Evolutionary conservation across 2,797 vertebrate species (phyloP).

Genomic region (Notamacropus eugenii): DNA sequence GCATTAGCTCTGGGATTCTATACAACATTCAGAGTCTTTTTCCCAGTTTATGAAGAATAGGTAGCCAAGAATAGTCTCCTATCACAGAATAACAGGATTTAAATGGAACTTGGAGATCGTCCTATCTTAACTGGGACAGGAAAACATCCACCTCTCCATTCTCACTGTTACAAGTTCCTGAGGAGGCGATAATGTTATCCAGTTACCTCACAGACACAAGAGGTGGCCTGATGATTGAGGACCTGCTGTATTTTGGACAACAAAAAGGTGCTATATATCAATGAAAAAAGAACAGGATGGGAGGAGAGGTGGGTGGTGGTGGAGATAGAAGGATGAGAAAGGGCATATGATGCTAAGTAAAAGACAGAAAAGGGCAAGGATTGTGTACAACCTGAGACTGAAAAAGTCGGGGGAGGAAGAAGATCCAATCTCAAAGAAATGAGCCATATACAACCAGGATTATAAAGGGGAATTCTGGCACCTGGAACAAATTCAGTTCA

Average conservation of each 20-base stretch:
- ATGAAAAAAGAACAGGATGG: constrained; percentile 17
- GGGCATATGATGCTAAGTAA: background rate
- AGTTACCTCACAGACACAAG: constrained; percentile 49
- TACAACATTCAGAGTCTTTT: background rate
- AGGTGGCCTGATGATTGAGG: background rate
- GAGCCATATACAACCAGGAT: background rate
- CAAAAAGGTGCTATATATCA: background rate
- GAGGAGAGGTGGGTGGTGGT: background rate
- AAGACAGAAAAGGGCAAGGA: background rate
- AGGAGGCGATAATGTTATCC: constrained; percentile 46
- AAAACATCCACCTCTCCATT: constrained; percentile 33
- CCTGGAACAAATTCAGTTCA: background rate
- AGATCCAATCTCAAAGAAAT: background rate
- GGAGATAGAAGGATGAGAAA: background rate
- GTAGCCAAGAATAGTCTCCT: background rate
- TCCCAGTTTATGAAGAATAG: background rate
- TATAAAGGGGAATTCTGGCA: background rate
- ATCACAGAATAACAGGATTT: constrained; percentile 10
- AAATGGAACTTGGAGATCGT: constrained; percentile 39
- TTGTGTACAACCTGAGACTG: background rate
- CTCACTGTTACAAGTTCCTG: constrained; percentile 27
- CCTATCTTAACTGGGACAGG: constrained; percentile 38
- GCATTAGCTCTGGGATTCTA: background rate
- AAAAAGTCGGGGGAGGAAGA: background rate
- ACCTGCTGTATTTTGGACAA: background rate